Conservation (phyloP, 2,888 invertebrate species). For the Heliconius aoede region DNA sequence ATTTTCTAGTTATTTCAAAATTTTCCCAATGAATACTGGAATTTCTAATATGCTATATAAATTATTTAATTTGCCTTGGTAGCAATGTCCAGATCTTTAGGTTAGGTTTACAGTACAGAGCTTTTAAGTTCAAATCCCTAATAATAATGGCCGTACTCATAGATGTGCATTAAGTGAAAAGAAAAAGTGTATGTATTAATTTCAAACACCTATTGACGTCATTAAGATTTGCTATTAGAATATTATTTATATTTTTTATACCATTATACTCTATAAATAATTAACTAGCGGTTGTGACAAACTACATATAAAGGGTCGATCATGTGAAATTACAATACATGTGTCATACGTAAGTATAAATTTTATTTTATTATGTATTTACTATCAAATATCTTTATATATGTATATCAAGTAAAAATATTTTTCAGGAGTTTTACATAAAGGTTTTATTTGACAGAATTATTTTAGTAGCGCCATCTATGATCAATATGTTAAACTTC, state of each 20-base stretch:
- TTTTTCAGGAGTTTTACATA: background rate
- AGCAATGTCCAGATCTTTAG: background rate
- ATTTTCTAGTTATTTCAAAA: slow-evolving; percentile 12
- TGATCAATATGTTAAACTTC: background rate
- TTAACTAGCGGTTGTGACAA: background rate
- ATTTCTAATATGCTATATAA: background rate
- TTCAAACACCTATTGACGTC: background rate
- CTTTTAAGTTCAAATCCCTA: background rate
- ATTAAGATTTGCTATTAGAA: background rate
- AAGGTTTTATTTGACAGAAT: background rate
- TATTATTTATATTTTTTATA: background rate
- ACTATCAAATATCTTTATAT: background rate
- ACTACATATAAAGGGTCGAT: background rate
- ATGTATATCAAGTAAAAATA: no score
- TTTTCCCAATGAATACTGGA: slow-evolving; percentile 19
- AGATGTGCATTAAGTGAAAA: background rate
- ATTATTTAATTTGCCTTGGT: background rate
- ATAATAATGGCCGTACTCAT: background rate
- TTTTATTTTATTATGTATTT: no score
- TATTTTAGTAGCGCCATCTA: background rate
- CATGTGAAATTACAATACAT: no score
- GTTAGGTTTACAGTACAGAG: background rate
- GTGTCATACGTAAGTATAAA: no score
- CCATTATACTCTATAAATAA: background rate
- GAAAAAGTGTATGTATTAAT: background rate